Conservation (phyloP, 2,797 vertebrate genomes). For the Acanthiza pusilla region DNA sequence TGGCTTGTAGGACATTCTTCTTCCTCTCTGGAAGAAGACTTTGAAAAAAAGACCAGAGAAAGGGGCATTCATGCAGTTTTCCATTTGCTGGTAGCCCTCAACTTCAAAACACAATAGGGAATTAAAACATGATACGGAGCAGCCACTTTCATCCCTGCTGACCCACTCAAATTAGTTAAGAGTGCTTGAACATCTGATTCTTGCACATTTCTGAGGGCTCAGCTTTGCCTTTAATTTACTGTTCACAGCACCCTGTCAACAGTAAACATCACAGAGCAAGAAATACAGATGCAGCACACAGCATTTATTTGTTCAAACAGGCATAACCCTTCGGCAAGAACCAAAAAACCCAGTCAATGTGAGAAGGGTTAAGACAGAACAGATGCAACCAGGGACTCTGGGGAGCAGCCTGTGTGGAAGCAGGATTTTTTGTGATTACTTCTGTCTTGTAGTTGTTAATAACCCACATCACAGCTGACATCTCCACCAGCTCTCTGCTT, state of each 20-base stretch:
- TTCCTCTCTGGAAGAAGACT: neutral
- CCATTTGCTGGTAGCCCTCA: neutral
- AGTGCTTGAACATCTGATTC: neutral
- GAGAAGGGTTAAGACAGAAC: neutral
- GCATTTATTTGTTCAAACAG: neutral
- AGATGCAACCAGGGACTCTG: neutral
- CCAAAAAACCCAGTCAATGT: neutral
- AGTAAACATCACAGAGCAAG: neutral
- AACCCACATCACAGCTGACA: slow-evolving; percentile 29
- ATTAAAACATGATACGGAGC: neutral
- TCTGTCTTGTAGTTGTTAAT: slow-evolving; percentile 21
- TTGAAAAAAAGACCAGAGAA: neutral
- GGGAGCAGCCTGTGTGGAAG: neutral
- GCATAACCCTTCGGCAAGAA: neutral
- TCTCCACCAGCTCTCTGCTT: slow-evolving; percentile 10
- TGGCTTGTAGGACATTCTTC: neutral
- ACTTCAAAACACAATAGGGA: neutral
- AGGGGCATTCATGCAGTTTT: neutral
- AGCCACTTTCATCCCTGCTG: neutral
- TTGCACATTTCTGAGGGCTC: neutral
- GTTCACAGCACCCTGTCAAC: neutral
- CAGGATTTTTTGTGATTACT: neutral
- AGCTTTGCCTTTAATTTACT: neutral
- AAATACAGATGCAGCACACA: neutral
- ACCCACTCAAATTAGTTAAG: neutral